These are phyloP conservation scores for Eremobia ochroleuca DNA, from an alignment of 2,888 invertebrate genomes.

Conservation along the genomic window DNA sequence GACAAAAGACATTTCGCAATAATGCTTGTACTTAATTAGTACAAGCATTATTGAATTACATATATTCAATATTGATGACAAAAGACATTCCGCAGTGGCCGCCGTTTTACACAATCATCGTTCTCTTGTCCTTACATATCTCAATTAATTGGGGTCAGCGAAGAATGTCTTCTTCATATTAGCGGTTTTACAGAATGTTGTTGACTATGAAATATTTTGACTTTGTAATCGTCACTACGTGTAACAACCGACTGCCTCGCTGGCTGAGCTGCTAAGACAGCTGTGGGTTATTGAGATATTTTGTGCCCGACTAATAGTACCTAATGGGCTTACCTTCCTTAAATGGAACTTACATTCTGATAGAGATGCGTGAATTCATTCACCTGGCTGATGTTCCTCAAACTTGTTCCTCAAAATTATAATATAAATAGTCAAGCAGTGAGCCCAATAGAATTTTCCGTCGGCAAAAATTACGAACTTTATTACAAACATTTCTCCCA, in stretches of 20 bases:
- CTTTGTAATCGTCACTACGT: background rate
- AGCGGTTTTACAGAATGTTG: background rate
- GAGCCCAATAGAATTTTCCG: background rate
- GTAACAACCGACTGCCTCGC: too few species aligned
- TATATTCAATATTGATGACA: background rate
- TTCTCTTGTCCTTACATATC: too few species aligned
- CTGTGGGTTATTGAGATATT: background rate
- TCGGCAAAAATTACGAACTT: background rate
- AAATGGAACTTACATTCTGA: too few species aligned
- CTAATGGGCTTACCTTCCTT: background rate
- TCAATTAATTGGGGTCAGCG: background rate
- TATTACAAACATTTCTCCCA: background rate
- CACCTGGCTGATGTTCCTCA: background rate
- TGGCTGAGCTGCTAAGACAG: background rate
- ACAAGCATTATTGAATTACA: background rate
- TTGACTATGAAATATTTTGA: background rate
- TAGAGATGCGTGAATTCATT: background rate
- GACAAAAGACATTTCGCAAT: too few species aligned
- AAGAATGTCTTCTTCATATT: background rate
- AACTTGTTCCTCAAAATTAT: background rate
- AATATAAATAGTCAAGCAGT: background rate
- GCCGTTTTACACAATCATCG: background rate
- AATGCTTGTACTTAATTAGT: too few species aligned
- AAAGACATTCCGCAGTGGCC: background rate
- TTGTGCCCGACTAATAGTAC: background rate